Evolutionary conservation across 2,888 invertebrate species (phyloP), one percentile per base, ranked within the genome.

Genomic region (Agonopterix subpropinquella): DNA sequence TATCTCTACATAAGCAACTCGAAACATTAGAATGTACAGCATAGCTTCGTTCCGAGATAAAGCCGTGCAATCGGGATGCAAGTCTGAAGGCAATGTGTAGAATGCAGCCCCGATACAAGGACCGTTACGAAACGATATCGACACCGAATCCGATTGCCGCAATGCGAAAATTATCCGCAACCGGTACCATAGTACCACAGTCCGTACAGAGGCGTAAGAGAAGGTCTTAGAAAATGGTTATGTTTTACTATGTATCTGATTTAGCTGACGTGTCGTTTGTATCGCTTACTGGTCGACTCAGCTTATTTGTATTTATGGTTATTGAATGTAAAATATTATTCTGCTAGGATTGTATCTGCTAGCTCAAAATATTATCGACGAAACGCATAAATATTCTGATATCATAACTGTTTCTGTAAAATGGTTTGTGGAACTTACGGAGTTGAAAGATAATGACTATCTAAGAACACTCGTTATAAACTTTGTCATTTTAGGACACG

Each of bases 81-180:
- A 73, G 74, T 70, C 63, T 58, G 62, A 56, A 42, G 49, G 70
- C 74, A 77, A 74, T 72, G 73, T 71, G 66, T 65, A 79, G 79
- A 81, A 81, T 79, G 77, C 76, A 77, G 71, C 62, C 64, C 65
- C 73, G 73, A 80, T 79, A 73, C 72, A 69, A 71, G 71, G 70
- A 84, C 84, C 82, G 81, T 86, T 84, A 82, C 76, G 59, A 71
- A 72, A 65, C 70, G 75, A 77, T 79, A 83, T 82, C 78, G 77
- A 73, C 70, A 77, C 71, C 73, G 74, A 79, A 81, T 78, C 75
- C 76, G 77, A 84, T 83, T 79, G 76, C 65, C 68, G 79, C 82
- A 83, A 80, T 80, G 83, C 77, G 83, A 86, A 85, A 84, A 85
- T 81, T 84, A 85, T 83, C 80, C 77, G 64, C 73, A 70, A 65